Base-by-base conservation (phyloP, 2,797 vertebrate genomes). In the Ciconia nigra region DNA sequence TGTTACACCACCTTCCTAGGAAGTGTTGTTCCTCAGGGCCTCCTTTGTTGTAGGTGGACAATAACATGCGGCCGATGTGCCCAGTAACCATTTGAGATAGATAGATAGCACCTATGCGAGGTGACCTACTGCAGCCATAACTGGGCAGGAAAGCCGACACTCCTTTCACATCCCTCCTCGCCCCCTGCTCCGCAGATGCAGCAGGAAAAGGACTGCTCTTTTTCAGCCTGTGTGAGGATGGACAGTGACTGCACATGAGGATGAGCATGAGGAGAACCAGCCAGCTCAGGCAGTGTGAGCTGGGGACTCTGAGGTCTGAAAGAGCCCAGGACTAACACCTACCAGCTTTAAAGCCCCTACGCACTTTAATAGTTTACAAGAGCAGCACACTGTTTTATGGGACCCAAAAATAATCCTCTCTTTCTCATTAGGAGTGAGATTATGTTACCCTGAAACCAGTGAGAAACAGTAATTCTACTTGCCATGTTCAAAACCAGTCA, bases 21-120 rank as follows among this genome's bases (percentile, higher is more conserved):
- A 87, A 47, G 42, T 51, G 91, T 54, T 5, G 4, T 35, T 83
- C 13, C 78, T 61, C 13, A 7, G 78, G 58, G 62, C 42, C 77
- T 70, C 31, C 51, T 47, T 71, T 49, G 25, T 7, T 35, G 28
- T 35, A 18, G 61, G 25, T 42, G 47, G 52, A 42, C 42, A 46
- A 11, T 24, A 62, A 26, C 42, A 20, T 0, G 0, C 35, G 66
- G 66, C 37, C 4, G 1, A 17, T 26, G 21, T 46, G 16, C 29
- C 42, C 78, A 44, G 35, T 20, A 82, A 42, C 55, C 44, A 35
- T 9, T 39, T 16, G 39, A 55, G 37, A 39, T 37, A n/a, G 42
- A 49, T 2, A 9, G 16, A 29, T 5, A 33, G 26, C 41, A 39
- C 11, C 37, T 11, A 3, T 3, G 19, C 0, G 10, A 67, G 52